Percentiles rank a stretch among this genome's conserved stretches.
phyloP scores from a whole-genome alignment of 2,113 vertebrate genomes.

The Heterochromis multidens region DNA sequence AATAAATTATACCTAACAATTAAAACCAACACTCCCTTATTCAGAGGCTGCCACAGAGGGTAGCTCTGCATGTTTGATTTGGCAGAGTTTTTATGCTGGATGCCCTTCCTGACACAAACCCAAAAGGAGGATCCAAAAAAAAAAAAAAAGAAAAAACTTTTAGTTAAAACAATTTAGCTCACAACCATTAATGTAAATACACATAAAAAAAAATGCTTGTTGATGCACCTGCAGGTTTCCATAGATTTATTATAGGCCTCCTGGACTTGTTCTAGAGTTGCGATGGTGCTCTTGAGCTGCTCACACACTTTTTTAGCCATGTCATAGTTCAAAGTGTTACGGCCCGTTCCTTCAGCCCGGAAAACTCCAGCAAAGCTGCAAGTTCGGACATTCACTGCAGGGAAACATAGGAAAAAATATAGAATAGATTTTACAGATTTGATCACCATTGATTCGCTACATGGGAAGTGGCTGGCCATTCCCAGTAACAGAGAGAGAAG shows the following conservation, averaged over 20 bases:
- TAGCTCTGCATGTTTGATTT: too few relatives aligned
- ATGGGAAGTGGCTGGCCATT: background rate
- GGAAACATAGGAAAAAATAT: background rate
- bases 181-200: background rate
- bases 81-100: too few relatives aligned
- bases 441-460: background rate
- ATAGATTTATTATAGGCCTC: conserved; percentile 66
- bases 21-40: too few relatives aligned
- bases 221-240: conserved; percentile 89
- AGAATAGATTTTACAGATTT: background rate
- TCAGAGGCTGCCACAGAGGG: too few relatives aligned
- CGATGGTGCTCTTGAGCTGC: conserved; percentile 72
- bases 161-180: background rate
- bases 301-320: conserved; percentile 76
- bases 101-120: too few relatives aligned
- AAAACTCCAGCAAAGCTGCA: conserved; percentile 87
- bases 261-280: conserved; percentile 72
- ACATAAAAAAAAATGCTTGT: background rate
- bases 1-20: background rate
- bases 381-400: conserved; percentile 70
- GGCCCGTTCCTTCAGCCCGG: conserved; percentile 79
- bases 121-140: background rate
- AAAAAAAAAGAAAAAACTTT: background rate
- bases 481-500: background rate
- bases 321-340: conserved; percentile 76